These are phyloP conservation scores for Heloderma charlesbogerti DNA, from an alignment of 2,113 vertebrate genomes.

Conservation along the genomic window DNA sequence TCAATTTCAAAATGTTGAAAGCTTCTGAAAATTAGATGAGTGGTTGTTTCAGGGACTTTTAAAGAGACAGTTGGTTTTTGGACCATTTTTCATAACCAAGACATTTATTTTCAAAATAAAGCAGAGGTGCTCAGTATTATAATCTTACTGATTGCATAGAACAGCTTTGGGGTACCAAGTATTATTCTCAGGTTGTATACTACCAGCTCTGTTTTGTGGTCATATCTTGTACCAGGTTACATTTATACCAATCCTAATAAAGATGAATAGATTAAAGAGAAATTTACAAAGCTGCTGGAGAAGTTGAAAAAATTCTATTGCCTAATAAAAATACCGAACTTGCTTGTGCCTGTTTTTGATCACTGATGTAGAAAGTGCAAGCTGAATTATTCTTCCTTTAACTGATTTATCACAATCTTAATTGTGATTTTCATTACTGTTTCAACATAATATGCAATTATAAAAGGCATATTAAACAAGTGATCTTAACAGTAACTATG, in stretches of 20 bases:
- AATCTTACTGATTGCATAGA: neutral
- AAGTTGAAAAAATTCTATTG: neutral
- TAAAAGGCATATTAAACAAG: neutral
- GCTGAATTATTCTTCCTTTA: neutral
- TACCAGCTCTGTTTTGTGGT: neutral
- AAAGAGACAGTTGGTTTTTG: neutral
- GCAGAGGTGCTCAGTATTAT: neutral
- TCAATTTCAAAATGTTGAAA: neutral
- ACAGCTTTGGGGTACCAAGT: neutral
- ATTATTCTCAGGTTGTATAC: neutral
- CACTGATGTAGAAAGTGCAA: neutral
- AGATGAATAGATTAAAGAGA: neutral
- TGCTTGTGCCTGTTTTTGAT: neutral
- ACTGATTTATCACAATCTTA: neutral
- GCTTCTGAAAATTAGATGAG: neutral
- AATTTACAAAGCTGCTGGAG: neutral
- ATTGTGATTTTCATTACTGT: neutral
- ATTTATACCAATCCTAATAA: slow-evolving; percentile 15
- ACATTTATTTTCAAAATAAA: neutral
- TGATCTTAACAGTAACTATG: neutral
- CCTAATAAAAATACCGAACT: neutral
- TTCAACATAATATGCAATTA: neutral
- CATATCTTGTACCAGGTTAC: neutral
- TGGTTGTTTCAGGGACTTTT: neutral
- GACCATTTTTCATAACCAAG: neutral